Percentiles rank a stretch among this genome's conserved stretches.
Conservation (phyloP, 2,113 vertebrate genomes). For the Leptobrachium ailaonicum region DNA sequence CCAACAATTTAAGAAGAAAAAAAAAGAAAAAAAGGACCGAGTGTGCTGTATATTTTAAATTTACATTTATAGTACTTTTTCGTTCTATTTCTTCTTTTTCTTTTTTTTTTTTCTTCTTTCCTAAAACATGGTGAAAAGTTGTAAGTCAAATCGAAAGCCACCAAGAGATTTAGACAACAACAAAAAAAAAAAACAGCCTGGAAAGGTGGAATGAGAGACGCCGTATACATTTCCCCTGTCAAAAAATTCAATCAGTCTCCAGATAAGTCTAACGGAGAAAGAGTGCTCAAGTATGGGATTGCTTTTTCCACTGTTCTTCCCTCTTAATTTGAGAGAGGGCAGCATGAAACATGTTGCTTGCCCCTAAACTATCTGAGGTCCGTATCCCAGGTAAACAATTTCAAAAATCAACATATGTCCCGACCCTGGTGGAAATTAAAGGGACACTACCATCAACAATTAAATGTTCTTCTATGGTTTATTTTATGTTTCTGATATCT, state of each 20-base stretch:
- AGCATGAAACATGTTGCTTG: conserved; percentile 22
- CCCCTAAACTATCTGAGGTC: conserved; percentile 35
- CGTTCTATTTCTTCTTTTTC: conserved; percentile 11
- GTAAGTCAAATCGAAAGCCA: conserved; percentile 64
- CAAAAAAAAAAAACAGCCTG: conserved; percentile 46
- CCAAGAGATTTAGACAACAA: conserved; percentile 49
- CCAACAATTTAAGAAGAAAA: conserved; percentile 69
- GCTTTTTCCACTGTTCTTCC: conserved; percentile 36
- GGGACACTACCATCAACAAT: too few species aligned
- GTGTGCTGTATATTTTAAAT: conserved; percentile 74
- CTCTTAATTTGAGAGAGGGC: conserved; percentile 26
- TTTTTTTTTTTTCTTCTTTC: conserved; percentile 53
- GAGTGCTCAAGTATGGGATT: conserved; percentile 36
- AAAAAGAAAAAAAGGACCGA: conserved; percentile 68
- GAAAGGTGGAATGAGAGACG: conserved; percentile 51
- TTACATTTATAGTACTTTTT: conserved; percentile 72
- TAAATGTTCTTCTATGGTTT: too few species aligned
- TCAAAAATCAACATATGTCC: conserved; percentile 35
- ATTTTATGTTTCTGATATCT: too few species aligned
- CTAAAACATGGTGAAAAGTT: conserved; percentile 62
- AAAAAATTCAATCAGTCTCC: conserved; percentile 47
- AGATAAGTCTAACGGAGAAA: conserved; percentile 47
- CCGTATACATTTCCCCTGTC: conserved; percentile 45
- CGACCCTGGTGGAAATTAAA: conserved; percentile 7
- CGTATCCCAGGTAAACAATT: conserved; percentile 26